These are phyloP conservation scores for Rhynchotus rufescens DNA, from an alignment of 2,797 vertebrate species.

Conservation along the genomic window DNA sequence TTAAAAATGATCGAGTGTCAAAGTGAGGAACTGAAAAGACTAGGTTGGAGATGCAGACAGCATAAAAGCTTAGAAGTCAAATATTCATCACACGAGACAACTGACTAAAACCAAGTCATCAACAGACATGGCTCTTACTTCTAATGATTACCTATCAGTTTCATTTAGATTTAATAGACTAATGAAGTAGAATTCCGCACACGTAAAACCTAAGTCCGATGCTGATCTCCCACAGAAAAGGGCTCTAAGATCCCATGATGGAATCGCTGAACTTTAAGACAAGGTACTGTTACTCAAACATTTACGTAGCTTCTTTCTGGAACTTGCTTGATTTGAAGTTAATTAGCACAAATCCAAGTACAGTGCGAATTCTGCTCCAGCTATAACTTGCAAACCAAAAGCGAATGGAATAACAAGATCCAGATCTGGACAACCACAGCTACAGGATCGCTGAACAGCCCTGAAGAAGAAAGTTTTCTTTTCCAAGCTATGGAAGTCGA, in stretches of 20 bases:
- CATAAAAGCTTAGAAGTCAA: neutral
- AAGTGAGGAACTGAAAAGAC: neutral
- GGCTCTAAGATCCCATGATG: neutral
- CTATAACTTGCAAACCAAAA: neutral
- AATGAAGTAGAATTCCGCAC: neutral
- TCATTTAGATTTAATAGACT: neutral
- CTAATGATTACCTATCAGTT: neutral
- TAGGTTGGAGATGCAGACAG: neutral
- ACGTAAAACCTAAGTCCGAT: neutral
- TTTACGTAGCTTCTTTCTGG: neutral
- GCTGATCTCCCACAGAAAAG: neutral
- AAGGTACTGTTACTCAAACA: fast-evolving
- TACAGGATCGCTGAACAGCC: neutral
- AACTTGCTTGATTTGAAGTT: neutral
- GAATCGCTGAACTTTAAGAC: neutral
- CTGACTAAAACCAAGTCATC: neutral
- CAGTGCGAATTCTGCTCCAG: neutral
- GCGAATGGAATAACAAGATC: neutral
- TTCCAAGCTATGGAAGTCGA: neutral
- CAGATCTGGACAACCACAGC: constrained; percentile 15
- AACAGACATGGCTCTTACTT: neutral
- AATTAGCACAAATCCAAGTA: neutral
- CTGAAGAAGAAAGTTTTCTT: constrained; percentile 41
- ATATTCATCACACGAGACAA: neutral
- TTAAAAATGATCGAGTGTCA: neutral